Conservation (phyloP, 2,797 vertebrate species). For the Antennarius maculatus region DNA sequence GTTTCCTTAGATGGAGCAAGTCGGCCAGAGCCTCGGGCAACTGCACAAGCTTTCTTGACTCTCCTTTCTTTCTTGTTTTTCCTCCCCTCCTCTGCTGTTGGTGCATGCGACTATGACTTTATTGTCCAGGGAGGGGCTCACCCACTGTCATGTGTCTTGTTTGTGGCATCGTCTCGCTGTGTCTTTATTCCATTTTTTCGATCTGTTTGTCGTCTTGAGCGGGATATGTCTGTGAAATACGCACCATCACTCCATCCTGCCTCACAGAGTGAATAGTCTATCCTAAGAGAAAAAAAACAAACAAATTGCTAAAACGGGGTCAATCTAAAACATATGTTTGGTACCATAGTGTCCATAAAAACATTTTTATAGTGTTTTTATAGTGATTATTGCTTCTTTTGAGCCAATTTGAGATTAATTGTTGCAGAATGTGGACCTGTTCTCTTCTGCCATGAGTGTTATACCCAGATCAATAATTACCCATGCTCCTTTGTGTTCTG, state of each 20-base stretch:
- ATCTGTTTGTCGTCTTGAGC: conserved; percentile 63
- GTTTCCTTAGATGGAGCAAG: conserved; percentile 80
- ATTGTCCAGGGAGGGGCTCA: conserved; percentile 74
- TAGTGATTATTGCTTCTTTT: conserved; percentile 73
- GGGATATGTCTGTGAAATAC: conserved; percentile 64
- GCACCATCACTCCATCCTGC: conserved; percentile 84
- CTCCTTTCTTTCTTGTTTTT: conserved; percentile 80
- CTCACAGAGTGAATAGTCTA: conserved; percentile 79
- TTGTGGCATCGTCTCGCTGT: conserved; percentile 73
- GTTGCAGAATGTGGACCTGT: conserved; percentile 83
- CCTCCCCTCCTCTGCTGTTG: conserved; percentile 77
- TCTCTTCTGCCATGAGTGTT: conserved; percentile 80
- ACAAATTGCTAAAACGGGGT: conserved; percentile 74
- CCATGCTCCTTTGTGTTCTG: conserved; percentile 87
- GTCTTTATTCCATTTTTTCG: conserved; percentile 63
- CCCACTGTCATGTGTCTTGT: conserved; percentile 79
- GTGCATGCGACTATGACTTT: conserved; percentile 82
- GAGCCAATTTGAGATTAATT: conserved; percentile 75
- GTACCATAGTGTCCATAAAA: conserved; percentile 53
- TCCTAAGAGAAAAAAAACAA: conserved; percentile 42
- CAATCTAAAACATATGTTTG: conserved; percentile 70
- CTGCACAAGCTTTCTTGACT: conserved; percentile 87
- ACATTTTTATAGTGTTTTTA: conserved; percentile 73
- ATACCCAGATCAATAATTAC: conserved; percentile 86
- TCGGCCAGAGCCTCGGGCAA: conserved; percentile 86